Evolutionary conservation across 2,797 vertebrate species (phyloP).

Genomic region (Platyrinchus mystaceus): DNA sequence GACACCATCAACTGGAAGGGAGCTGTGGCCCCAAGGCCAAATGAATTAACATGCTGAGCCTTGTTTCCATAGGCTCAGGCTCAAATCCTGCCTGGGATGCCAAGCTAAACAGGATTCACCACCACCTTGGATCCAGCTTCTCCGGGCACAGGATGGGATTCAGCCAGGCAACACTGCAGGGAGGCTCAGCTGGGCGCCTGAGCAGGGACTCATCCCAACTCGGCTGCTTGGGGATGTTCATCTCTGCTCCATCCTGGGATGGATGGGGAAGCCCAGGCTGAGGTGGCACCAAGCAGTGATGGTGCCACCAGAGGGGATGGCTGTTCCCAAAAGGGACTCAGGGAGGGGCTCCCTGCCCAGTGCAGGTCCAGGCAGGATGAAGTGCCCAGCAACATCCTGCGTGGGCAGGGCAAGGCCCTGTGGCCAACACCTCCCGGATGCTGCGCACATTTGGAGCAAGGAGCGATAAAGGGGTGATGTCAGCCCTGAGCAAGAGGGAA

Average conservation of each 20-base stretch:
- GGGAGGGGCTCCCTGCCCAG: background rate
- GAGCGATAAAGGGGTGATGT: background rate
- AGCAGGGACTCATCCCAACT: background rate
- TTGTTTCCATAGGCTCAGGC: background rate
- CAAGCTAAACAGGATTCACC: background rate
- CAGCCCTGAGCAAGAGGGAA: background rate
- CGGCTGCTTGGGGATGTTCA: background rate
- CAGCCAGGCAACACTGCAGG: fast-evolving
- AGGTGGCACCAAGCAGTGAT: background rate
- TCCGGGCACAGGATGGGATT: fast-evolving
- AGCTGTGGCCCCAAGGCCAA: fast-evolving
- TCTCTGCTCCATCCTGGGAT: background rate
- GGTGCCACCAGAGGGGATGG: background rate
- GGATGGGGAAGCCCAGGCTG: background rate
- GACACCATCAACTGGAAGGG: background rate
- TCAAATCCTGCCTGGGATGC: background rate
- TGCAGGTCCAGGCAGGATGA: background rate
- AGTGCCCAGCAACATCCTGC: background rate
- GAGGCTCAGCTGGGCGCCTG: background rate
- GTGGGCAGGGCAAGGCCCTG: background rate
- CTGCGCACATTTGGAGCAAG: background rate
- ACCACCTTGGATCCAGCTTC: background rate
- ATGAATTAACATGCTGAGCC: background rate
- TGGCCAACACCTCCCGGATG: background rate
- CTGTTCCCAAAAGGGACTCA: fast-evolving